Base-by-base conservation (phyloP, 2,113 vertebrate genomes). In the Scomber colias region DNA sequence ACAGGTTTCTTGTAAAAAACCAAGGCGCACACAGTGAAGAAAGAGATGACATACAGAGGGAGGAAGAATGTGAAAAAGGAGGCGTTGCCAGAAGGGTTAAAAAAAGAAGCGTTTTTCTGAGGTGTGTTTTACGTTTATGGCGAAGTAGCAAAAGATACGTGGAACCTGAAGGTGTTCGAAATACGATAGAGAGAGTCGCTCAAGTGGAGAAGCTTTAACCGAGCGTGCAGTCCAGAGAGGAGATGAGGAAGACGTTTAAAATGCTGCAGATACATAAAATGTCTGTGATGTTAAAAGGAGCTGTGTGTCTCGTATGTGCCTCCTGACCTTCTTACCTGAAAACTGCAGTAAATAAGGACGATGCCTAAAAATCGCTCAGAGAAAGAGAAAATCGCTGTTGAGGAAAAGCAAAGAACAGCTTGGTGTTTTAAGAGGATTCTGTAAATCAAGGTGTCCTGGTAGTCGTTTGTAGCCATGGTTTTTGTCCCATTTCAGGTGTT, bases 261-360 rank as follows among this genome's bases (percentile, higher is more conserved):
- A 40, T 11, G 17, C 9, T 55, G 30, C 4, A 5, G 35, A 68
- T 10, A 2, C 35, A 44, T 27, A 6, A 51, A 70, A 59, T 27
- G 61, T 87, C 19, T 75, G 30, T 56, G 17, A 68, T 14, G 60
- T 63, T 12, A n/a, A 77, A 27, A 64, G 77, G 65, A 77, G 72
- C 53, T 57, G 71, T 73, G 86, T 84, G 74, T 82, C 55, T 75
- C 45, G 51, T 85, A 78, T 74, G 91, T 92, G 89, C 89, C 90
- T 92, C 87, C 81, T 80, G 72, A 82, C 56, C 17, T 77, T 79
- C 77, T 74, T 77, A 86, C 59, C 65, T 80, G 65, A 77, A 77
- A 68, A 75, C 15, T 62, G 12, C 62, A 74, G 48, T 35, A 21
- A 56, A 50, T 11, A 14, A 19, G 66, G 64, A 55, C 4, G 71